These are phyloP conservation scores for Plagiodera versicolora DNA, from an alignment of 2,888 invertebrate genomes.

Conservation along the genomic window DNA sequence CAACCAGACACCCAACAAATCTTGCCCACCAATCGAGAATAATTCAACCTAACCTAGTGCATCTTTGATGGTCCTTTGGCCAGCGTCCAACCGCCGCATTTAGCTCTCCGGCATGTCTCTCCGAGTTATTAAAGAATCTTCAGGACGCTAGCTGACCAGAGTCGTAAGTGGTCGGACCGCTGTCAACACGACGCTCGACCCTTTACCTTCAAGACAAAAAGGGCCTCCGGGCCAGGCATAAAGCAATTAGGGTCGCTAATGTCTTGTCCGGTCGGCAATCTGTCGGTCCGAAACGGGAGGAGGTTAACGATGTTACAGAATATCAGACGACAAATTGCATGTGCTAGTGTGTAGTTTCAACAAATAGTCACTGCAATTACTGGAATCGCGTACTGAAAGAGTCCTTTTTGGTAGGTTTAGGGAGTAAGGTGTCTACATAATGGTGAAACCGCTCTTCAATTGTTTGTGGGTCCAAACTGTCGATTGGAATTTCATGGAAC, in stretches of 20 bases:
- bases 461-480: too few species aligned
- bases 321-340: conserved; percentile 52
- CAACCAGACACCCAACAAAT: too few species aligned
- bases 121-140: conserved; percentile 27
- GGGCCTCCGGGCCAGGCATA: conserved; percentile 36
- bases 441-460: too few species aligned
- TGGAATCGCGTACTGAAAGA: too few species aligned
- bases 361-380: conserved; percentile 30
- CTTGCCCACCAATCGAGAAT: too few species aligned
- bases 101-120: not conserved
- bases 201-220: conserved; percentile 31
- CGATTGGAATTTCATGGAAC: too few species aligned
- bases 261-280: conserved; percentile 54
- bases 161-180: conserved; percentile 36
- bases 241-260: conserved; percentile 55
- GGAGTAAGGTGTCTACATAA: too few species aligned
- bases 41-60: not conserved
- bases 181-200: conserved; percentile 33
- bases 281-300: conserved; percentile 43
- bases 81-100: not conserved
- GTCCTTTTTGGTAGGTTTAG: too few species aligned
- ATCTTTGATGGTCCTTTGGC: not conserved
- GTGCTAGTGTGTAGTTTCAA: conserved; percentile 48
- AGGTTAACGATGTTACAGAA: conserved; percentile 51
- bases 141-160: conserved; percentile 14